These are phyloP conservation scores for Danionella dracula DNA, from an alignment of 2,797 vertebrate genomes.

Conservation along the genomic window DNA sequence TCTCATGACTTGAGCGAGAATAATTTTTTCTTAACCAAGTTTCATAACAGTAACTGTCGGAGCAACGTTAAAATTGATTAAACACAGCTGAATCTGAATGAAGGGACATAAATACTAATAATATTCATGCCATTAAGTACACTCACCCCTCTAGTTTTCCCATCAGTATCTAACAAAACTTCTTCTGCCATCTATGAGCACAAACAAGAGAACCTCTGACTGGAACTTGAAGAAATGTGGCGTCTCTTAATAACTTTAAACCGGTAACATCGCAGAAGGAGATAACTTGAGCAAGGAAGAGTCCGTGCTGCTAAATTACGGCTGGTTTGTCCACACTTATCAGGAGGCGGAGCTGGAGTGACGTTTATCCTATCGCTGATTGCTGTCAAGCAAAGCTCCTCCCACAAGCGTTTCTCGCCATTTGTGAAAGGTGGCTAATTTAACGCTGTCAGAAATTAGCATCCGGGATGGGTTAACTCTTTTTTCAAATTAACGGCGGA, in stretches of 20 bases:
- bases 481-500: background rate
- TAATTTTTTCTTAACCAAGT: background rate
- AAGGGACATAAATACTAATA: background rate
- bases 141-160: slow-evolving; percentile 60
- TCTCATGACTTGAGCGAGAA: background rate
- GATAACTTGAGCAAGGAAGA: slow-evolving; percentile 44
- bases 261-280: slow-evolving; percentile 2
- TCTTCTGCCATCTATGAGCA: slow-evolving; percentile 69
- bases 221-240: slow-evolving; percentile 25
- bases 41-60: background rate
- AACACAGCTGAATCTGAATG: background rate
- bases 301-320: slow-evolving; percentile 24
- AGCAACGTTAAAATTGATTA: background rate
- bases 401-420: background rate
- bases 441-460: slow-evolving; percentile 34
- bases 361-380: slow-evolving; percentile 21
- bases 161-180: slow-evolving; percentile 53
- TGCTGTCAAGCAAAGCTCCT: background rate
- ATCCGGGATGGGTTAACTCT: slow-evolving; percentile 32
- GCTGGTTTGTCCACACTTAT: background rate
- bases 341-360: background rate
- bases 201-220: slow-evolving; percentile 24
- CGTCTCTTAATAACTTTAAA: slow-evolving; percentile 38
- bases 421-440: slow-evolving; percentile 17
- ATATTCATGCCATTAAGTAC: background rate